Base-by-base conservation (phyloP, 2,888 invertebrate species). In the Acanthococcus lagerstroemiae region DNA sequence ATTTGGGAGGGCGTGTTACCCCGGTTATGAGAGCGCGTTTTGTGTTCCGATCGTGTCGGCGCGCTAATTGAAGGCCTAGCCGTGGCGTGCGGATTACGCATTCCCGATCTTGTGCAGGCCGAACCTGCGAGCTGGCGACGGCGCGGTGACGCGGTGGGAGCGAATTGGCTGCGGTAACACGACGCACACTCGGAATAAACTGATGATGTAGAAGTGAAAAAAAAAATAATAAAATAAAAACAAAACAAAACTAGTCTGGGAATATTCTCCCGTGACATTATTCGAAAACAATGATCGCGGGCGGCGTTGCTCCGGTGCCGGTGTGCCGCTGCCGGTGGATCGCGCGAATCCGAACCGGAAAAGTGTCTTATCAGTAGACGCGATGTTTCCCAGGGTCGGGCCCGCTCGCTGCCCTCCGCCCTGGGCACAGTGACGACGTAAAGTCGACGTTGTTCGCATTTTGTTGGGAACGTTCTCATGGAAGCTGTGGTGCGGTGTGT, bases 381-480 rank as follows among this genome's bases (percentile, higher is more conserved):
- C 50, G 50, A 37, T 9, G 7, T 37, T 37, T 37, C 37, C 37
- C 37, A 37, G 7, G 12, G 9, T 15, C 15, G 37, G 9, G 37
- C 7, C 15, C 9, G 12, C 15, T 37, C 15, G 7, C 37, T 15
- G 9, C 37, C 37, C 37, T 37, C 15, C 37, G 37, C 7, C 15
- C 9, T n/a, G n/a, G 37, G 7, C 15, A 9, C 37, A 15, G 37
- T 37, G 37, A 37, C 37, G 37, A 37, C 12, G 37, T 9, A 37
- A 50, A 19, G 50, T 50, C 21, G 50, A 50, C 50, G 50, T 9
- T 21, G 21, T n/a, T 50, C 50, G n/a, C 17, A 50, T 46, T 58
- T 56, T 44, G 30, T 56, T 58, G 58, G 58, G 58, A 58, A 58
- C 46, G 26, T 58, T 58, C 58, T 46, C 58, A 58, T 26, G 57